Evolutionary conservation across 2,113 vertebrate species (phyloP).

Genomic region (Colaptes auratus): DNA sequence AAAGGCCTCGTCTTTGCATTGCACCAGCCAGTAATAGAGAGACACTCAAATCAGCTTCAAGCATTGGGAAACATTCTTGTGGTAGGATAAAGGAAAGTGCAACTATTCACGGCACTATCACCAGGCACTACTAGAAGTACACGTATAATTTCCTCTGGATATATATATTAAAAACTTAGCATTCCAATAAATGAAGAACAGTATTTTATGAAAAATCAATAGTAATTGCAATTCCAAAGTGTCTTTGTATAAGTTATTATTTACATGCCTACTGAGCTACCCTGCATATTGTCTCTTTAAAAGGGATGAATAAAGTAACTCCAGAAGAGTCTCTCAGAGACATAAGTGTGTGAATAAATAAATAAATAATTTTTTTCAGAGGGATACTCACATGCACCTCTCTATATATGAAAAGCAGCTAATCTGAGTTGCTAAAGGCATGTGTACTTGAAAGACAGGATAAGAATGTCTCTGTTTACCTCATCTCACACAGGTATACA

Average conservation of each 20-base stretch:
- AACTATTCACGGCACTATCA: neutral
- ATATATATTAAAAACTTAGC: neutral
- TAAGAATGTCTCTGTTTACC: neutral
- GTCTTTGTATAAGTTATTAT: neutral
- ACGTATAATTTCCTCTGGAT: neutral
- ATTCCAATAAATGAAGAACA: neutral
- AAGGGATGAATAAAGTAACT: neutral
- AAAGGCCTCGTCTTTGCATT: accelerated
- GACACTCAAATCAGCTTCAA: neutral
- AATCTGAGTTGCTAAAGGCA: neutral
- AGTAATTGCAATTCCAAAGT: constrained; percentile 24
- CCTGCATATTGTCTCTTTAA: neutral
- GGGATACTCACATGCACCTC: neutral
- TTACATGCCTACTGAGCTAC: neutral
- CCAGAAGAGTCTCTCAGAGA: neutral
- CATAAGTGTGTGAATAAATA: neutral
- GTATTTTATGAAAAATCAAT: constrained; percentile 28
- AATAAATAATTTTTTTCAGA: neutral
- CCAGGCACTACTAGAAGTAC: neutral
- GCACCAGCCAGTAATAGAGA: accelerated
- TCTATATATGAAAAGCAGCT: neutral
- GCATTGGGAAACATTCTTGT: neutral
- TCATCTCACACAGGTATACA: accelerated
- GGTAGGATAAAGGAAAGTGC: neutral
- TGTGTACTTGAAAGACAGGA: neutral